Percentiles rank a stretch among this genome's conserved stretches.
These are phyloP conservation scores for Drosophila bocqueti DNA, from an alignment of 1,140 invertebrate genomes.

Conservation along the genomic window DNA sequence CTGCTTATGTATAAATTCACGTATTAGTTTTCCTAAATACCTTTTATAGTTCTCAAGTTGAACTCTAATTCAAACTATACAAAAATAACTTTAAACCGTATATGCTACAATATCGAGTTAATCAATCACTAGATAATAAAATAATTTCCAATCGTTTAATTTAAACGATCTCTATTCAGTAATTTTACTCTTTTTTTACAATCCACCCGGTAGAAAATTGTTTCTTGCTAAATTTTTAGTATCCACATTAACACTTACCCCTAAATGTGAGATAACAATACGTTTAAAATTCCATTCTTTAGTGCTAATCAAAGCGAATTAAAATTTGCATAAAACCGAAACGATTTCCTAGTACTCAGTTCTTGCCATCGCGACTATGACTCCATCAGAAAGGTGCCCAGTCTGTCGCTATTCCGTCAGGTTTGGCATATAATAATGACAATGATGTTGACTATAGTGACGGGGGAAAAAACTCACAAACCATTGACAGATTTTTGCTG, in stretches of 20 bases:
- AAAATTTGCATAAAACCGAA: slow-evolving; percentile 42
- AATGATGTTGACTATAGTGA: slow-evolving; percentile 19
- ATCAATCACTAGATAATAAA: too few relatives aligned
- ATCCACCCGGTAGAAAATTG: slow-evolving; percentile 12
- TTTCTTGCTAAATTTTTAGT: slow-evolving; percentile 2
- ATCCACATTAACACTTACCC: slow-evolving; percentile 26
- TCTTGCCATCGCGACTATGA: slow-evolving; percentile 12
- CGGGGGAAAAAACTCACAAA: slow-evolving; percentile 12
- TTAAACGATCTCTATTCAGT: background rate
- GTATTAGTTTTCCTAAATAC: background rate
- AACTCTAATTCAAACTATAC: background rate
- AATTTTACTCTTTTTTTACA: slow-evolving; percentile 4
- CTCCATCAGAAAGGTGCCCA: slow-evolving; percentile 50
- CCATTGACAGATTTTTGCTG: slow-evolving; percentile 41
- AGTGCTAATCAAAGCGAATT: slow-evolving; percentile 51
- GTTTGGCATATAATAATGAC: slow-evolving; percentile 56
- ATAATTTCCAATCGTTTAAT: slow-evolving; percentile 1
- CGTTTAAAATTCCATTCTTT: slow-evolving; percentile 38
- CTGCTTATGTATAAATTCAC: background rate
- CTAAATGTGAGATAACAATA: slow-evolving; percentile 1
- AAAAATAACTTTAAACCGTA: too few relatives aligned
- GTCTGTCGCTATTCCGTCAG: slow-evolving; percentile 44
- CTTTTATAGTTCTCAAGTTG: background rate
- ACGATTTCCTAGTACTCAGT: slow-evolving; percentile 51
- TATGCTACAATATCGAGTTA: background rate